Percentiles rank a stretch among this genome's conserved stretches.
Conservation (phyloP, 2,888 invertebrate genomes). For the Mystacides longicornis region DNA sequence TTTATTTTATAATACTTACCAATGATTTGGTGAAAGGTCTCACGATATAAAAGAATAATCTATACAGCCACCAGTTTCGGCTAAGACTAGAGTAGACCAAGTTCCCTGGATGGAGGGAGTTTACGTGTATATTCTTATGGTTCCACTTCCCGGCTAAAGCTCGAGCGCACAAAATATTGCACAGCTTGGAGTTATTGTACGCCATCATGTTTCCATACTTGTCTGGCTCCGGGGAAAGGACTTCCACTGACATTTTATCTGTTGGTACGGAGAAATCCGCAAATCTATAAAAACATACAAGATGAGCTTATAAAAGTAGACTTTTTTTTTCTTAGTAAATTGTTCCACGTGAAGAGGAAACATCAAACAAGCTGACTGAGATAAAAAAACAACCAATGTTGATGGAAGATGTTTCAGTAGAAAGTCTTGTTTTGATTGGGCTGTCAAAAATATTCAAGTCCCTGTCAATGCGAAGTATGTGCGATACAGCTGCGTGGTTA, state of each 20-base stretch:
- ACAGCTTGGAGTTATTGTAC: conserved; percentile 87
- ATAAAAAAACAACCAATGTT: no score
- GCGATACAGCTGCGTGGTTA: no score
- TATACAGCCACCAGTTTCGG: conserved; percentile 79
- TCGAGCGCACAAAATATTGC: conserved; percentile 75
- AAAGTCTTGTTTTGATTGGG: no score
- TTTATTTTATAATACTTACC: no score
- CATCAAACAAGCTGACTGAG: no score
- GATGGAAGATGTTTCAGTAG: no score
- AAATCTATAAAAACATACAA: conserved; percentile 32
- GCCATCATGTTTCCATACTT: conserved; percentile 77
- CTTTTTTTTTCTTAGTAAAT: no score
- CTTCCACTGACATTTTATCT: conserved; percentile 47
- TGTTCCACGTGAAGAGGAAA: no score
- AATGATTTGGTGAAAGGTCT: conserved; percentile 92
- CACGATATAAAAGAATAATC: conserved; percentile 69
- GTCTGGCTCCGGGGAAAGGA: conserved; percentile 61
- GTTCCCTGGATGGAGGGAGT: conserved; percentile 86
- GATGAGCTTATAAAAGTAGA: conserved; percentile 24
- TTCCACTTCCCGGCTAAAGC: conserved; percentile 71
- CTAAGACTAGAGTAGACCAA: conserved; percentile 73
- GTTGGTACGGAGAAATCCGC: conserved; percentile 36
- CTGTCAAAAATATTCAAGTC: no score
- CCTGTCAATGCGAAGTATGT: no score
- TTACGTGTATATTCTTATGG: conserved; percentile 60